Conservation (phyloP, 1,140 invertebrate genomes). For the Euura saliciscinereae region DNA sequence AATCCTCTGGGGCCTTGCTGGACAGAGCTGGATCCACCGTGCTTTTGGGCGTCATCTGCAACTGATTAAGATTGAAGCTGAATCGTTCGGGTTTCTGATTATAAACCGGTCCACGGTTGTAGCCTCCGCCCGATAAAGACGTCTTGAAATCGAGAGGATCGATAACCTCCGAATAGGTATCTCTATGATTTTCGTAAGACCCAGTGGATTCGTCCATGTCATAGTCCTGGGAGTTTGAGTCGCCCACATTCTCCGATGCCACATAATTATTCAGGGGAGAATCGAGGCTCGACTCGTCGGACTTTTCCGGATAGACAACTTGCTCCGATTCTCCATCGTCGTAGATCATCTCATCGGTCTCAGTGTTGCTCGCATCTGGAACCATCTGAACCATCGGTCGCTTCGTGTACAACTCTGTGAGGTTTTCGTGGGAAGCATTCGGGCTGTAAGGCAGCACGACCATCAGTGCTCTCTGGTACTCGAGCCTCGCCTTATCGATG, state of each 20-base stretch:
- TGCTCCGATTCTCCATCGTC: constrained; percentile 17
- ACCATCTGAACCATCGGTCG: constrained; percentile 61
- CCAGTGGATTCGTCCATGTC: constrained; percentile 31
- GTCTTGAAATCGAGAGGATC: constrained; percentile 16
- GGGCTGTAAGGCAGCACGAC: constrained; percentile 63
- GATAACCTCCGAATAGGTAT: constrained; percentile 33
- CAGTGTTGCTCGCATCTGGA: neutral
- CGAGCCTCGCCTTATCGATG: constrained; percentile 51
- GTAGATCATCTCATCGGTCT: constrained; percentile 17
- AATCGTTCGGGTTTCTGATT: constrained; percentile 45
- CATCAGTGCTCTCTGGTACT: constrained; percentile 63
- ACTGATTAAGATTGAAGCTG: constrained; percentile 42
- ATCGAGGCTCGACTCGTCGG: constrained; percentile 19
- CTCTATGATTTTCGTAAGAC: constrained; percentile 38
- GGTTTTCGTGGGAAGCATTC: constrained; percentile 49
- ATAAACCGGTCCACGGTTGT: neutral
- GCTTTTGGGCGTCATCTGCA: constrained; percentile 18
- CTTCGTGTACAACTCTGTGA: constrained; percentile 63
- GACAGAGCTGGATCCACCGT: neutral
- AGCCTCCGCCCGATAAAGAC: constrained; percentile 13
- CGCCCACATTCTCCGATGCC: constrained; percentile 18
- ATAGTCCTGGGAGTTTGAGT: constrained; percentile 21
- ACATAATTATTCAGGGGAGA: constrained; percentile 17
- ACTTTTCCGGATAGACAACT: neutral
- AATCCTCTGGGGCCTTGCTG: neutral